Conservation (phyloP, 2,888 invertebrate species). For the Pyrrhopygopsis socrates region DNA sequence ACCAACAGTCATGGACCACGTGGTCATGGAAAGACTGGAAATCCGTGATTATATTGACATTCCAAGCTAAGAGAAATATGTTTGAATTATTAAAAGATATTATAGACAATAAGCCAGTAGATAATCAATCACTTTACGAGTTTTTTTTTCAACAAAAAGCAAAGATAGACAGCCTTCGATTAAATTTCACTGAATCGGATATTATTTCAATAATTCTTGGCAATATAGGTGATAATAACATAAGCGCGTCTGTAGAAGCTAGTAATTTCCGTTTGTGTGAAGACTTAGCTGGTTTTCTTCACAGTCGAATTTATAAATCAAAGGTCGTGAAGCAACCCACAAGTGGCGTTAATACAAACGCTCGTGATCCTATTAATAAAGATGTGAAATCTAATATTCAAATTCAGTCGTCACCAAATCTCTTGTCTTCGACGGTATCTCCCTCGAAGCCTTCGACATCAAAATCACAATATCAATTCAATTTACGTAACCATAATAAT, state of each 20-base stretch:
- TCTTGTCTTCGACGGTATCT: too few species aligned
- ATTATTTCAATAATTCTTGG: too few species aligned
- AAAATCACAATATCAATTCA: too few species aligned
- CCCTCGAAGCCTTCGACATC: too few species aligned
- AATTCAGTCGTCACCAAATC: too few species aligned
- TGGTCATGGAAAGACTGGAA: slow-evolving; percentile 38
- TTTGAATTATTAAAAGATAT: slow-evolving; percentile 34
- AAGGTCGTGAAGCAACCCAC: too few species aligned
- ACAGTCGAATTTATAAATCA: too few species aligned
- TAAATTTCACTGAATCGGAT: not conserved
- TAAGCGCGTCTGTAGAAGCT: not conserved
- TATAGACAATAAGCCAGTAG: slow-evolving; percentile 54
- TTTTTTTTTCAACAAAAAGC: slow-evolving; percentile 80
- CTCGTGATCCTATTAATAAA: too few species aligned
- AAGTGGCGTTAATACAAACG: too few species aligned
- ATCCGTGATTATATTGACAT: not conserved
- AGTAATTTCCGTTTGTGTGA: not conserved
- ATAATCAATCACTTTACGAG: slow-evolving; percentile 77
- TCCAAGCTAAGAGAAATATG: not conserved
- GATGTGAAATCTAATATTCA: too few species aligned
- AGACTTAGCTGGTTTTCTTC: not conserved
- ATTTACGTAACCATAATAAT: too few species aligned
- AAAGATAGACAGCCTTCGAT: not conserved
- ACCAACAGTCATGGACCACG: slow-evolving; percentile 43
- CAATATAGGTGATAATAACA: too few species aligned